Evolutionary conservation across 2,113 vertebrate genomes (phyloP), one percentile per base, ranked within the genome.

Genomic region (Erythrolamprus reginae): DNA sequence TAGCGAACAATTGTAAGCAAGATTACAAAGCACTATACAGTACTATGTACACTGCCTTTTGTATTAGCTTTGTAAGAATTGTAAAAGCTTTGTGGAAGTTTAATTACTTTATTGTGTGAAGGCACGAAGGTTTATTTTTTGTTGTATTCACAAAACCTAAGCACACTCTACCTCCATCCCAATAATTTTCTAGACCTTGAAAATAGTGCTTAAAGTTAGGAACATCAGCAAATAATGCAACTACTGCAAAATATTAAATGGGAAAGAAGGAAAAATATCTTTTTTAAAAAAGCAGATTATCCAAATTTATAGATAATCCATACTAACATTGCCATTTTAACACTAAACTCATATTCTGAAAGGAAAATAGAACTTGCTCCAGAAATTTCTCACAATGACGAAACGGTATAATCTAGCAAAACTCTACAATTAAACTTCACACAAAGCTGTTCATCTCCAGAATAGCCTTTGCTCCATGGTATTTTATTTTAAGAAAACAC

Each of bases 11-110:
- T 85, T 94, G 89, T 88, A 96, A 97, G 93, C 95, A 96, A 97
- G 97, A 96, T 95, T 93, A 96, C 92, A 93, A 97, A 96, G 94
- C 94, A 4, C 92, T 96, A 87, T 82, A 91, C 53, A 96, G 95
- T 90, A 95, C 93, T 93, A 95, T 85, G 94, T 96, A 97, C 82
- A 86, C 2, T 88, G 93, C 82, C 86, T 94, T 92, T 87, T 92
- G 94, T 94, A 93, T 58, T 95, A 96, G 91, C 92, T 90, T 93
- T 89, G 88, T 92, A 94, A 96, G 95, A 91, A 93, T 92, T 91
- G 92, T 93, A 96, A 53, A 93, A 95, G 92, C 92, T 95, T 95
- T 91, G 82, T 82, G 91, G 93, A 96, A 95, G 91, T 96, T 89
- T 92, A 92, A 90, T 89, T 84, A 95, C 92, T 95, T 92, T 92